Percentiles rank a stretch among this genome's conserved stretches.
phyloP scores from a whole-genome alignment of 2,113 vertebrate genomes.

The Nannobrachium achirus region DNA sequence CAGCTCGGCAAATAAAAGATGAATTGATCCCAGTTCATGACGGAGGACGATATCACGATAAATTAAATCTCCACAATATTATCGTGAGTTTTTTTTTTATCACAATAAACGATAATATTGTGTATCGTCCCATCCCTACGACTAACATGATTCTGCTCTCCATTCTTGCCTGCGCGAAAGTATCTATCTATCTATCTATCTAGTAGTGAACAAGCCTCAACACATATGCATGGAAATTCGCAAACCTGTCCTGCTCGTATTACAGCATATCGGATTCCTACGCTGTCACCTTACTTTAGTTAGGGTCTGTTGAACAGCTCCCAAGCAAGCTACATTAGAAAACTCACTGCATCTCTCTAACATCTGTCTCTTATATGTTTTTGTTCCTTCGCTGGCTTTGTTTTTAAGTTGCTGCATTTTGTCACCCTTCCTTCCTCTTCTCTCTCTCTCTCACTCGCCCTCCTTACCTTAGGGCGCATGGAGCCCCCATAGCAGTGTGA shows the following conservation, averaged over 20 bases:
- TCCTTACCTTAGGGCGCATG: conserved; percentile 97
- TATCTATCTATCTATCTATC: background rate
- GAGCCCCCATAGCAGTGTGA: conserved; percentile 95
- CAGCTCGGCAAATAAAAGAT: too few relatives aligned
- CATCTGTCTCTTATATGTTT: conserved; percentile 77
- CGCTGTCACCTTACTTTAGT: conserved; percentile 25
- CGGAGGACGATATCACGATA: too few relatives aligned
- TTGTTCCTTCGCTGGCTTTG: conserved; percentile 88
- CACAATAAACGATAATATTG: too few relatives aligned
- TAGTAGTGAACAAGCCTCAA: conserved; percentile 24
- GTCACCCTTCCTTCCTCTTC: conserved; percentile 86
- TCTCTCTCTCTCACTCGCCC: conserved; percentile 85
- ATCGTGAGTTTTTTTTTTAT: too few relatives aligned
- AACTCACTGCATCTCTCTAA: conserved; percentile 72
- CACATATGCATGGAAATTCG: conserved; percentile 50
- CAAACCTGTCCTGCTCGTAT: conserved; percentile 19
- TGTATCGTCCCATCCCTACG: too few relatives aligned
- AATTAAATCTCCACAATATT: too few relatives aligned
- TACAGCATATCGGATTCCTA: conserved; percentile 15
- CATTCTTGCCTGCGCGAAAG: conserved; percentile 11
- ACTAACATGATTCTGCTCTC: conserved; percentile 43
- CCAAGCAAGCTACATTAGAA: conserved; percentile 42
- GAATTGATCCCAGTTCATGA: too few relatives aligned
- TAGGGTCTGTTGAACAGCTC: conserved; percentile 28
- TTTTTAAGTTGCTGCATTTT: conserved; percentile 94